Conservation (phyloP, 1,140 invertebrate genomes). For the Cotesia vestalis region DNA sequence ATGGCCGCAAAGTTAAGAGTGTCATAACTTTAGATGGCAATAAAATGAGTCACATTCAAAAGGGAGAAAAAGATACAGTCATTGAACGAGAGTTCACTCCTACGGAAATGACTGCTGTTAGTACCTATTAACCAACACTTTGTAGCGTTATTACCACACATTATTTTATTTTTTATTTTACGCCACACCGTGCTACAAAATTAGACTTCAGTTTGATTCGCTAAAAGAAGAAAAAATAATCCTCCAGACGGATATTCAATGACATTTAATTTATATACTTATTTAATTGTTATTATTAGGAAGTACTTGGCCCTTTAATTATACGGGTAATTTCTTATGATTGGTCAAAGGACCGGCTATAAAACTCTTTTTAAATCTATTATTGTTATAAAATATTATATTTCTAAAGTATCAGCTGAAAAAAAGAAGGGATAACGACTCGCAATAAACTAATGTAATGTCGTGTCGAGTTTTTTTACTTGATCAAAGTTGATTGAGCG, state of each 20-base stretch:
- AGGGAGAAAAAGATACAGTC: slow-evolving; percentile 70
- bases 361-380: slow-evolving; percentile 35
- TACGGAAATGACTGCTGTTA: slow-evolving; percentile 76
- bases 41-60: slow-evolving; percentile 77
- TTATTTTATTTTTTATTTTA: neutral
- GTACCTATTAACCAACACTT: slow-evolving; percentile 37
- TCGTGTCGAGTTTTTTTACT: slow-evolving; percentile 12
- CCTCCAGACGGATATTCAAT: neutral
- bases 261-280: slow-evolving; percentile 4
- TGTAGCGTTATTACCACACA: too few relatives aligned
- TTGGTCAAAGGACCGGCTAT: slow-evolving; percentile 53
- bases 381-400: slow-evolving; percentile 24
- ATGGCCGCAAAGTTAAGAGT: slow-evolving; percentile 84
- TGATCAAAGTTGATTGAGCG: slow-evolving; percentile 19
- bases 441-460: slow-evolving; percentile 2
- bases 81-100: slow-evolving; percentile 74
- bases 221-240: slow-evolving; percentile 4
- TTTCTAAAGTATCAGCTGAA: slow-evolving; percentile 1
- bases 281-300: slow-evolving; percentile 12
- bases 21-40: slow-evolving; percentile 73
- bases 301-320: slow-evolving; percentile 30
- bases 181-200: neutral
- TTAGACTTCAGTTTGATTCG: too few relatives aligned
- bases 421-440: slow-evolving; percentile 15
- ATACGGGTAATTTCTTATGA: slow-evolving; percentile 38